A percentile compares a stretch with the other conserved stretches of the same genome.
These are phyloP conservation scores for Trematomus bernacchii DNA, from an alignment of 2,797 vertebrate genomes.

Conservation along the genomic window DNA sequence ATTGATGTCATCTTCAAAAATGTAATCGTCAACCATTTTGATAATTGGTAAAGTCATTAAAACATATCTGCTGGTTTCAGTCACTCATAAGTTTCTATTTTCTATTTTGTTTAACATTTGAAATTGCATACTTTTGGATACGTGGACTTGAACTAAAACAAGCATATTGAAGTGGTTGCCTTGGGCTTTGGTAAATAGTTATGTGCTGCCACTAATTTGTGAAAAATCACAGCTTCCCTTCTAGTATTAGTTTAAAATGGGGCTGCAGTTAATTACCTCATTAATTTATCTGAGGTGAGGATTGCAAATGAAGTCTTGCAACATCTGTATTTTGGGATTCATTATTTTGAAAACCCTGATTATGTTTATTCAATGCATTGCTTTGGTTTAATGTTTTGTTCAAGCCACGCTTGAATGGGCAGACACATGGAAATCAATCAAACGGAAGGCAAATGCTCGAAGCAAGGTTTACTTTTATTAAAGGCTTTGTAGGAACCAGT, in stretches of 20 bases:
- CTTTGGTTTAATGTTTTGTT: not conserved
- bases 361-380: not conserved
- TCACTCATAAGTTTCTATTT: not conserved
- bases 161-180: not conserved
- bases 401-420: not conserved
- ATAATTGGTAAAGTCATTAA: not conserved
- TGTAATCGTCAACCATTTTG: not conserved
- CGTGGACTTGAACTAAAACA: not conserved
- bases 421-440: not conserved
- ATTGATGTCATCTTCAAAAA: not conserved
- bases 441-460: constrained; percentile 12
- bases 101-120: not conserved
- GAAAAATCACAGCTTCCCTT: not conserved
- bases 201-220: not conserved
- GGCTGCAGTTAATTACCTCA: not conserved
- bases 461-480: constrained; percentile 69
- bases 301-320: not conserved
- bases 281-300: not conserved
- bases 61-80: not conserved
- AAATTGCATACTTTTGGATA: not conserved
- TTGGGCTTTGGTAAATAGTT: not conserved
- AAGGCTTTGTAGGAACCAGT: constrained; percentile 59
- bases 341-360: not conserved
- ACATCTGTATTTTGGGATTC: not conserved
- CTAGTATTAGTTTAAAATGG: not conserved